phyloP scores from a whole-genome alignment of 2,113 vertebrate genomes.

The Mixornis gularis region DNA sequence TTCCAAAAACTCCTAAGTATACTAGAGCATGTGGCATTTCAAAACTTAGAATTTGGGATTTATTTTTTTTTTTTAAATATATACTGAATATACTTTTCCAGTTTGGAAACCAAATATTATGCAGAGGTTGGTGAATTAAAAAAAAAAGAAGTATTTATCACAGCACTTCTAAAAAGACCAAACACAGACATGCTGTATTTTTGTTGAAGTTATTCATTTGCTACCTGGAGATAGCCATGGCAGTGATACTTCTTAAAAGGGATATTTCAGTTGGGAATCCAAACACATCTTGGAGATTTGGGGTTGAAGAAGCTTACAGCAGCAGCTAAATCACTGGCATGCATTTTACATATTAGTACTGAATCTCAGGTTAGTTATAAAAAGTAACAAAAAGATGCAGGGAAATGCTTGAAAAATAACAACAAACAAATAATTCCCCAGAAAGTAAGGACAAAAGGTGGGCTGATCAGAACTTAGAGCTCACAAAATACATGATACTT shows the following conservation, averaged over 20 bases:
- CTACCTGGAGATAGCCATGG: neutral
- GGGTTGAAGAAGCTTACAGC: neutral
- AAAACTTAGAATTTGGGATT: neutral
- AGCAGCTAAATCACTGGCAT: neutral
- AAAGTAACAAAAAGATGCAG: neutral
- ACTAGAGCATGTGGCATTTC: neutral
- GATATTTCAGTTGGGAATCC: neutral
- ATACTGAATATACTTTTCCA: neutral
- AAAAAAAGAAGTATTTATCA: neutral
- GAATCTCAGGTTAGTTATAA: neutral
- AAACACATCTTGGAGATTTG: neutral
- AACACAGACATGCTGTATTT: neutral
- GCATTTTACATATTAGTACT: neutral
- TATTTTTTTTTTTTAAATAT: neutral
- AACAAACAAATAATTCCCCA: neutral
- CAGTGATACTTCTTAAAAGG: neutral
- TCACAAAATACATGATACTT: neutral
- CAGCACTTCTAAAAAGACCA: neutral
- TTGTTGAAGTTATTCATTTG: neutral
- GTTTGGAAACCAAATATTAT: neutral
- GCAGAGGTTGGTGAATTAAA: neutral
- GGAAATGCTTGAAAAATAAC: neutral
- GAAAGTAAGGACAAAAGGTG: neutral
- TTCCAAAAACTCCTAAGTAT: neutral
- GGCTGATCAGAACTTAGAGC: neutral